A percentile compares a stretch with the other conserved stretches of the same genome.
Conservation (phyloP, 2,797 vertebrate genomes). For the Xenopus petersii region DNA sequence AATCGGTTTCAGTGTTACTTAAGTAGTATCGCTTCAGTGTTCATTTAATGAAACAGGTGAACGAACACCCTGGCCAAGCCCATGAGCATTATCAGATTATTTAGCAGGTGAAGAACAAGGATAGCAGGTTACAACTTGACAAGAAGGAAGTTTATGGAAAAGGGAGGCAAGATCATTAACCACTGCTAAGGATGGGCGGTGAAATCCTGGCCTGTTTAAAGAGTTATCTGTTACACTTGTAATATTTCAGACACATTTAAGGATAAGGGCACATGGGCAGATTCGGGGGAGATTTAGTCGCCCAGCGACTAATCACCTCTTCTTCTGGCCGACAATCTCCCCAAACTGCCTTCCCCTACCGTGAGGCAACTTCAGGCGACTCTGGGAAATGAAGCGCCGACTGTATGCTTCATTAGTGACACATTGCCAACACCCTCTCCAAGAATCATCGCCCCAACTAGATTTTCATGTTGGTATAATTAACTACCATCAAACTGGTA, state of each 20-base stretch:
- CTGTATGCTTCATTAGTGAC: background rate
- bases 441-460: background rate
- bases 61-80: slow-evolving; percentile 66
- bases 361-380: too few species aligned
- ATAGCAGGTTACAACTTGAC: slow-evolving; percentile 19
- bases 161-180: slow-evolving; percentile 1
- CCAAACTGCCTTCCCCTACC: too few species aligned
- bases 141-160: slow-evolving; percentile 1
- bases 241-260: too few species aligned
- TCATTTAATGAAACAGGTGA: slow-evolving; percentile 74
- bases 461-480: background rate
- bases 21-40: slow-evolving; percentile 67
- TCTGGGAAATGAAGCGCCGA: background rate
- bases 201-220: background rate
- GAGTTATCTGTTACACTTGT: background rate
- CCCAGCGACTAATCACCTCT: too few species aligned
- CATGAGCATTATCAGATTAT: slow-evolving; percentile 64
- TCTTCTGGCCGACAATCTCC: too few species aligned
- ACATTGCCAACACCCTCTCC: slow-evolving; percentile 1
- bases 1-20: slow-evolving; percentile 67
- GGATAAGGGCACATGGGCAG: too few species aligned
- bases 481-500: background rate
- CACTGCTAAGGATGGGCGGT: background rate
- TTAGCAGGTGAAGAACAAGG: slow-evolving; percentile 10
- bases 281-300: too few species aligned